phyloP scores from a whole-genome alignment of 2,888 invertebrate genomes.

The Orthonevra nobilis region DNA sequence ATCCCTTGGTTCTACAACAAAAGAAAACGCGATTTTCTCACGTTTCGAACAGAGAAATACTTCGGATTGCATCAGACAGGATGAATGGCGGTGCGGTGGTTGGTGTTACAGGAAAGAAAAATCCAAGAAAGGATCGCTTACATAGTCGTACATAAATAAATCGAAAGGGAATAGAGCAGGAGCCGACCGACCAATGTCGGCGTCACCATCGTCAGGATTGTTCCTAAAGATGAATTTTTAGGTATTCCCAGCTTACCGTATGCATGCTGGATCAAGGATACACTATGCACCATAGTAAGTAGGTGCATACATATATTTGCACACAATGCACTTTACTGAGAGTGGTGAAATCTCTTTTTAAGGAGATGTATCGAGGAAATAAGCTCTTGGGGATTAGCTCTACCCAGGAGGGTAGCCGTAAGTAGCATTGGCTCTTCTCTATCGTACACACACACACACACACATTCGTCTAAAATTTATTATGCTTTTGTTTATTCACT shows the following conservation, averaged over 20 bases:
- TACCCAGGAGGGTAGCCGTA: conserved; percentile 15
- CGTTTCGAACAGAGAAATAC: conserved; percentile 23
- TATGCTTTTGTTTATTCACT: conserved; percentile 29
- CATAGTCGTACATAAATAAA: conserved; percentile 16
- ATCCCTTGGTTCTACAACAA: no score
- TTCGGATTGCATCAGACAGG: conserved; percentile 1
- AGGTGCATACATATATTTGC: not conserved
- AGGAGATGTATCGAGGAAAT: conserved; percentile 44
- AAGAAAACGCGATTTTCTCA: conserved; percentile 19
- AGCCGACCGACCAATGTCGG: no score
- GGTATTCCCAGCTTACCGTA: conserved; percentile 16
- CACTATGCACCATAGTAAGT: conserved; percentile 4
- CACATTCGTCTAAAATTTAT: conserved; percentile 10
- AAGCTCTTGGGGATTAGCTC: conserved; percentile 45
- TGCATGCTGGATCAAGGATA: conserved; percentile 30
- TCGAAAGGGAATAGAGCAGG: conserved; percentile 25
- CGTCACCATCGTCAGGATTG: conserved; percentile 1
- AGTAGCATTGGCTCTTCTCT: no score
- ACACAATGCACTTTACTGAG: conserved; percentile 19
- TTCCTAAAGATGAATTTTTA: conserved; percentile 49
- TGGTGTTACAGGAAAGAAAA: not conserved
- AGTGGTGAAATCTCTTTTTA: conserved; percentile 48
- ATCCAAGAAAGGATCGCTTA: no score
- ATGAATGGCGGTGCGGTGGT: not conserved
- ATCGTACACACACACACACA: not conserved